Percentiles rank a stretch among this genome's conserved stretches.
Evolutionary conservation across 2,797 vertebrate genomes (phyloP).

Genomic region (Argya squamiceps): DNA sequence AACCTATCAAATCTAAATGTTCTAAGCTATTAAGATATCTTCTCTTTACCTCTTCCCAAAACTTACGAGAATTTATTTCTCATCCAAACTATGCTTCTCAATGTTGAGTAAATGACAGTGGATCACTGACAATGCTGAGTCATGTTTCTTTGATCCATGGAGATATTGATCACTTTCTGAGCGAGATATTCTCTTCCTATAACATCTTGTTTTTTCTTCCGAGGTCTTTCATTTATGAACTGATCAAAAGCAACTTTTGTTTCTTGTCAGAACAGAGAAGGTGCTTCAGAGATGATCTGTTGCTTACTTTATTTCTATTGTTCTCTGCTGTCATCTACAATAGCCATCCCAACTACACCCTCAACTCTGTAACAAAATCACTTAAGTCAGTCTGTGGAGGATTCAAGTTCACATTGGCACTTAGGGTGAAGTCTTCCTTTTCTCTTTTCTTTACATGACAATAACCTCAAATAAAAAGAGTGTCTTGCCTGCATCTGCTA

Average conservation of each 20-base stretch:
- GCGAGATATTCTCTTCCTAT: background rate
- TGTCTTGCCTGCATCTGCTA: background rate
- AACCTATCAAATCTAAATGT: background rate
- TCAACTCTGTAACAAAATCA: background rate
- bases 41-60: background rate
- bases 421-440: background rate
- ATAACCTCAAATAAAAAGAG: background rate
- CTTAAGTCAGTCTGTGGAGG: rapidly evolving
- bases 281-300: background rate
- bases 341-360: background rate
- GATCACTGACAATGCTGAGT: background rate
- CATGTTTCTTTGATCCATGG: background rate
- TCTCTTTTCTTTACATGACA: background rate
- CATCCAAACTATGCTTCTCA: background rate
- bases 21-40: background rate
- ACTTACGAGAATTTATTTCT: background rate
- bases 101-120: background rate
- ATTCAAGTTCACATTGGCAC: background rate
- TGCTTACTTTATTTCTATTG: background rate
- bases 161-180: background rate
- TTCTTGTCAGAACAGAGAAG: background rate
- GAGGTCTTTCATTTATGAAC: background rate
- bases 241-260: background rate
- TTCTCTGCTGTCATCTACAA: background rate
- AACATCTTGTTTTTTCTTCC: background rate